Percentiles rank a stretch among this genome's conserved stretches.
phyloP scores from a whole-genome alignment of 1,140 invertebrate genomes.

The Drosophila athabasca region DNA sequence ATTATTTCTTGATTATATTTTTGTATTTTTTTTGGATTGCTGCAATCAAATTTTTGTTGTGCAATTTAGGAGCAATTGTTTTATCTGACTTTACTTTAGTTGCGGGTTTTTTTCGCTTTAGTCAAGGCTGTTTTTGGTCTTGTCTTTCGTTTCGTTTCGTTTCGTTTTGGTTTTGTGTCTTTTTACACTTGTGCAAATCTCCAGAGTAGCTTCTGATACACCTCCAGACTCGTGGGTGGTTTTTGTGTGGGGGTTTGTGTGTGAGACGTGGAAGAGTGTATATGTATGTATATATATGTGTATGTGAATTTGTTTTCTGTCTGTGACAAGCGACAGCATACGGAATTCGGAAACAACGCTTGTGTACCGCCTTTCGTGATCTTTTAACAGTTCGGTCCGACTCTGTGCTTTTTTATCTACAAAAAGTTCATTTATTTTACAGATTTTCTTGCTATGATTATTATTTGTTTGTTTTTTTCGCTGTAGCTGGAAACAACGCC shows the following conservation, averaged over 20 bases:
- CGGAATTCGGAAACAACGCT: conserved; percentile 8
- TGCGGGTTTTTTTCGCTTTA: conserved; percentile 29
- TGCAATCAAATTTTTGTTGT: conserved; percentile 37
- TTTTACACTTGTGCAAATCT: conserved; percentile 77
- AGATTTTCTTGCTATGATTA: conserved; percentile 45
- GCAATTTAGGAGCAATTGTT: conserved; percentile 46
- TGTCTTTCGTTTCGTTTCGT: conserved; percentile 11
- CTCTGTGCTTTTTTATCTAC: conserved; percentile 57
- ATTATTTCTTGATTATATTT: conserved; percentile 24
- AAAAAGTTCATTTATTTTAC: conserved; percentile 53
- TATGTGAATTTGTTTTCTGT: conserved; percentile 61
- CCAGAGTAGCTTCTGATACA: conserved; percentile 48
- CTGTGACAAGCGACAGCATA: conserved; percentile 48
- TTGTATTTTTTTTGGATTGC: conserved; percentile 18
- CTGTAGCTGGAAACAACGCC: conserved; percentile 29
- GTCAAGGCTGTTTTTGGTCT: conserved; percentile 43
- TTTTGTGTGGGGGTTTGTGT: conserved; percentile 4
- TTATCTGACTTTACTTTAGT: conserved; percentile 33
- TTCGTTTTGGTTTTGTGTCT: conserved; percentile 28
- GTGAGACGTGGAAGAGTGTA: conserved; percentile 14
- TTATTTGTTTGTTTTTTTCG: conserved; percentile 4
- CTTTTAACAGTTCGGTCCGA: conserved; percentile 56
- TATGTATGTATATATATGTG: conserved; percentile 10
- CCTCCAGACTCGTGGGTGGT: conserved; percentile 39
- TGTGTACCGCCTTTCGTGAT: conserved; percentile 70